phyloP scores from a whole-genome alignment of 2,888 invertebrate genomes.

The Punctoribates punctum region DNA sequence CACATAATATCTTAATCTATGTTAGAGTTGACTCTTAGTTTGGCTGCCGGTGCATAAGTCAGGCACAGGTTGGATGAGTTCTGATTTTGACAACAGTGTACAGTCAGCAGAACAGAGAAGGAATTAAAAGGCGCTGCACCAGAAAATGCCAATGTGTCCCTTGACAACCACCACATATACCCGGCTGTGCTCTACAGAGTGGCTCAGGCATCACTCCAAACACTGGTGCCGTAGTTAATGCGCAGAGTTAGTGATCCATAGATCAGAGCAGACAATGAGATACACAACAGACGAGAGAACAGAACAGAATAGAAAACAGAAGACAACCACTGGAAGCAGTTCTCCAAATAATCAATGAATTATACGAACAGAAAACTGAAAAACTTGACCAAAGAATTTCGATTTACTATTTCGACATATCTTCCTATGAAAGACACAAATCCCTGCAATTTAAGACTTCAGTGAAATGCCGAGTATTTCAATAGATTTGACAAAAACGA shows the following conservation, averaged over 20 bases:
- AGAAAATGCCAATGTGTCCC: slow-evolving; percentile 36
- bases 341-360: not conserved
- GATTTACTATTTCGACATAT: not conserved
- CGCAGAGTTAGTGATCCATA: slow-evolving; percentile 28
- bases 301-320: not conserved
- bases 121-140: slow-evolving; percentile 33
- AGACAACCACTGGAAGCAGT: not conserved
- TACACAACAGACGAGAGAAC: not conserved
- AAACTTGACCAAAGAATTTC: not conserved
- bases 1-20: slow-evolving; percentile 36
- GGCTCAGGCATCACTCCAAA: not conserved
- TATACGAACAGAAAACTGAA: not conserved
- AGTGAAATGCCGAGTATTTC: no score
- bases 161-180: slow-evolving; percentile 30
- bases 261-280: not conserved
- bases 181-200: not conserved
- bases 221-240: slow-evolving; percentile 3
- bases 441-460: not conserved
- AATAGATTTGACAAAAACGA: not conserved
- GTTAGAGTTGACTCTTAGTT: slow-evolving; percentile 12
- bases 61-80: slow-evolving; percentile 35
- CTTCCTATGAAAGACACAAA: not conserved
- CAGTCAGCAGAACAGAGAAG: slow-evolving; percentile 26
- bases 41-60: not conserved
- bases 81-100: slow-evolving; percentile 22